phyloP scores from a whole-genome alignment of 2,888 invertebrate genomes.

The Leptinotarsa rubiginosa region DNA sequence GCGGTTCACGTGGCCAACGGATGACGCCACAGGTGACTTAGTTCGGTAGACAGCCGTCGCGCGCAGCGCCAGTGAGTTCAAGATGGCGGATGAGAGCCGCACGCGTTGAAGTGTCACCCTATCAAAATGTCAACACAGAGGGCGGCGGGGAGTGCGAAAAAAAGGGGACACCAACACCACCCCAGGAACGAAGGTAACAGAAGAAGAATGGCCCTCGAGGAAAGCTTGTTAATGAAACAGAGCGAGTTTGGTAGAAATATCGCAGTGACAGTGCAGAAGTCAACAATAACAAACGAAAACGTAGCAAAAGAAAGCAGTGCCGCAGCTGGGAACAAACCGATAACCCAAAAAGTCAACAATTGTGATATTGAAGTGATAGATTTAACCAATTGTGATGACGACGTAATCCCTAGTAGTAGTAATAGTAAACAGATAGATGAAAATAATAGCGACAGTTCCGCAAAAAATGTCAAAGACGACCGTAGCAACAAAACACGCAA shows the following conservation, averaged over 20 bases:
- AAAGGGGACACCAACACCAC: constrained; percentile 82
- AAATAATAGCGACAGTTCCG: constrained; percentile 28
- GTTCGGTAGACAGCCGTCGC: constrained; percentile 32
- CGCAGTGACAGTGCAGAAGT: constrained; percentile 50
- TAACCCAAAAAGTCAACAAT: constrained; percentile 43
- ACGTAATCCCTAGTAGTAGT: constrained; percentile 51
- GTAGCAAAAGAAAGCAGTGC: constrained; percentile 52
- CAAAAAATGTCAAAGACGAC: constrained; percentile 49
- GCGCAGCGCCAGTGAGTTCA: constrained; percentile 66
- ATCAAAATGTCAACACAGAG: constrained; percentile 72
- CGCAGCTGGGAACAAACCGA: constrained; percentile 38
- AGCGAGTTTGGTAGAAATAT: constrained; percentile 55
- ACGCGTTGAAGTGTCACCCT: constrained; percentile 52
- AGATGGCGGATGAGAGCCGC: constrained; percentile 74
- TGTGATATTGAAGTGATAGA: constrained; percentile 63
- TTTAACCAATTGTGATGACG: constrained; percentile 64
- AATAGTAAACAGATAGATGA: constrained; percentile 36
- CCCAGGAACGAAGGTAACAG: constrained; percentile 71
- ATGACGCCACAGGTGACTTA: constrained; percentile 31
- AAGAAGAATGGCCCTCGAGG: constrained; percentile 69
- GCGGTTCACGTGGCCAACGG: constrained; percentile 19
- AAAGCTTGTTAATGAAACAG: constrained; percentile 51
- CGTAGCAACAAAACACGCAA: constrained; percentile 54
- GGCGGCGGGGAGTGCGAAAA: constrained; percentile 73
- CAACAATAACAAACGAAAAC: constrained; percentile 50